These are phyloP conservation scores for Erythrocebus patas DNA, from an alignment of 2,113 vertebrate species.

Conservation along the genomic window DNA sequence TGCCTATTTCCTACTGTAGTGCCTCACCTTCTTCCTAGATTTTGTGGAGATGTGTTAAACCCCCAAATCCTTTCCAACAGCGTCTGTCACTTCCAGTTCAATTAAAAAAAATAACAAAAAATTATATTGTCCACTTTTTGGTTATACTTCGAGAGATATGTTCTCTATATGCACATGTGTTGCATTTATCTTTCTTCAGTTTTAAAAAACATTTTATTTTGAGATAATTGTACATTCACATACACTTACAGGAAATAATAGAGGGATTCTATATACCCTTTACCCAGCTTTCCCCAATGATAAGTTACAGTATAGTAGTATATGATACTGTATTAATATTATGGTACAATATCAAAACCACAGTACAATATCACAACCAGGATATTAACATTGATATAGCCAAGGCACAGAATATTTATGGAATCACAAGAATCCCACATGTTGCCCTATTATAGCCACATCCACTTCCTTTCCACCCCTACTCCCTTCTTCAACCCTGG, in stretches of 20 bases:
- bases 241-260: not conserved
- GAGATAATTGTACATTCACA: not conserved
- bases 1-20: no score
- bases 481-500: not conserved
- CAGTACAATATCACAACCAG: not conserved
- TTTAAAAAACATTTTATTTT: not conserved
- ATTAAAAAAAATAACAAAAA: no score
- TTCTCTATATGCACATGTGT: not conserved
- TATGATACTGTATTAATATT: not conserved
- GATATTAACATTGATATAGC: not conserved
- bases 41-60: no score
- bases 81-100: no score
- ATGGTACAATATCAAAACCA: not conserved
- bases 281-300: not conserved
- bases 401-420: not conserved
- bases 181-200: not conserved
- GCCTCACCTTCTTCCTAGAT: no score
- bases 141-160: not conserved
- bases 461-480: not conserved
- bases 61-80: no score
- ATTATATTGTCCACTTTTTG: not conserved
- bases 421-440: not conserved
- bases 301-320: not conserved
- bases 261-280: not conserved
- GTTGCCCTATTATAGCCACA: not conserved